Evolutionary conservation across 2,888 invertebrate genomes (phyloP).

Genomic region (Eupeodes latifasciatus): DNA sequence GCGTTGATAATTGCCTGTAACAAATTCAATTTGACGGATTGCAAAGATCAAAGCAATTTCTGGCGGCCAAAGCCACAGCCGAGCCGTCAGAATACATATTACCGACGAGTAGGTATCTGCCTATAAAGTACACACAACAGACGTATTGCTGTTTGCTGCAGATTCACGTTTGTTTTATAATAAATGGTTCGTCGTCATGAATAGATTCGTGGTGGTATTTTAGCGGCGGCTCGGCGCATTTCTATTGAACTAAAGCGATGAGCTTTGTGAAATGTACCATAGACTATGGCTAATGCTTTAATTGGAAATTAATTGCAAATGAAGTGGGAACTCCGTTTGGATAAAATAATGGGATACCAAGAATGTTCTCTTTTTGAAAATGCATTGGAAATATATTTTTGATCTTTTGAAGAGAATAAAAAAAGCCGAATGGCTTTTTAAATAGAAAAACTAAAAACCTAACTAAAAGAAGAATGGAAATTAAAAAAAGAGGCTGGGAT

Average conservation of each 20-base stretch:
- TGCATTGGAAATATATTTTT: neutral
- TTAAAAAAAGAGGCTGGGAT: too few relatives aligned
- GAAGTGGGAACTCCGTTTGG: constrained; percentile 54
- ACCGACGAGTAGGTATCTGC: too few relatives aligned
- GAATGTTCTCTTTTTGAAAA: neutral
- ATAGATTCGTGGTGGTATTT: constrained; percentile 56
- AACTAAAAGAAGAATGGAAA: neutral
- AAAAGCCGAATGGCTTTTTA: neutral
- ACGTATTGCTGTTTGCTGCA: neutral
- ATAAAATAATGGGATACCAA: neutral
- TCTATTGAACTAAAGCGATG: constrained; percentile 57
- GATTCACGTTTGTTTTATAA: constrained; percentile 24
- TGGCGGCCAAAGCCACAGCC: constrained; percentile 31
- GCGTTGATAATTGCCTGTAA: constrained; percentile 73
- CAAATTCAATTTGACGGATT: constrained; percentile 74
- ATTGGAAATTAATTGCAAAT: constrained; percentile 68
- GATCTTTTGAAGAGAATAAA: neutral
- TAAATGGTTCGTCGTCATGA: constrained; percentile 24
- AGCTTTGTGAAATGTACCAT: constrained; percentile 37
- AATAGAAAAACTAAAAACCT: neutral
- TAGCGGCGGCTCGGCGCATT: constrained; percentile 29
- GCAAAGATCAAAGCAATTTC: constrained; percentile 71
- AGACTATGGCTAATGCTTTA: constrained; percentile 64
- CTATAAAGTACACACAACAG: neutral
- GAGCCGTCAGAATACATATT: constrained; percentile 14